A percentile compares a stretch with the other conserved stretches of the same genome.
Conservation (phyloP, 2,888 invertebrate genomes). For the Hemaris fuciformis region DNA sequence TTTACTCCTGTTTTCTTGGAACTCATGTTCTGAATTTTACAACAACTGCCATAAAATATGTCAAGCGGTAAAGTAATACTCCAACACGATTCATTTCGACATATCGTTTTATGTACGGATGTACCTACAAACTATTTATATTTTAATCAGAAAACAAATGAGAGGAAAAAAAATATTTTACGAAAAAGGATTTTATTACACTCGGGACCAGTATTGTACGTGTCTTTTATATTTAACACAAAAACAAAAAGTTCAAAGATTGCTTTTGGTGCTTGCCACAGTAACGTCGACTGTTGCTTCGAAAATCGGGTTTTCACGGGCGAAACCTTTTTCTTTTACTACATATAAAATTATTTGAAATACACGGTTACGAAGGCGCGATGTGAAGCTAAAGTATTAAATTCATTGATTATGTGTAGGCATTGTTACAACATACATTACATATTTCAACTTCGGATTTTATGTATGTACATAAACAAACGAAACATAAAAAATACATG, state of each 20-base stretch:
- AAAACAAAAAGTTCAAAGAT: constrained; percentile 21
- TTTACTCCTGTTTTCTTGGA: no score
- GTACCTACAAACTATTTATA: not conserved
- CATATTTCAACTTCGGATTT: not conserved
- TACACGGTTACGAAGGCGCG: not conserved
- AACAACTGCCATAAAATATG: no score
- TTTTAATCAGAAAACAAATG: not conserved
- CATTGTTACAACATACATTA: not conserved
- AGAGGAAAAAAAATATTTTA: not conserved
- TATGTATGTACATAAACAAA: not conserved
- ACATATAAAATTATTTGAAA: not conserved
- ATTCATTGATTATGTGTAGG: not conserved
- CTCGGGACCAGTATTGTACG: not conserved
- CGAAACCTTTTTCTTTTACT: not conserved
- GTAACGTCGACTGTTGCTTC: not conserved
- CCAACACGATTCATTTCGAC: no score
- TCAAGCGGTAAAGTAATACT: no score
- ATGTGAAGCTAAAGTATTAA: not conserved
- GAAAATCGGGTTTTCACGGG: not conserved
- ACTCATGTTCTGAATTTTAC: no score
- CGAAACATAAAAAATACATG: not conserved
- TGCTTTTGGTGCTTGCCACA: not conserved
- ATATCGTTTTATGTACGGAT: no score
- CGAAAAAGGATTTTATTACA: not conserved
- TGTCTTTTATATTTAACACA: constrained; percentile 13